Evolutionary conservation across 2,797 vertebrate genomes (phyloP), one percentile per base, ranked within the genome.

Genomic region (Galagoides demidoff): DNA sequence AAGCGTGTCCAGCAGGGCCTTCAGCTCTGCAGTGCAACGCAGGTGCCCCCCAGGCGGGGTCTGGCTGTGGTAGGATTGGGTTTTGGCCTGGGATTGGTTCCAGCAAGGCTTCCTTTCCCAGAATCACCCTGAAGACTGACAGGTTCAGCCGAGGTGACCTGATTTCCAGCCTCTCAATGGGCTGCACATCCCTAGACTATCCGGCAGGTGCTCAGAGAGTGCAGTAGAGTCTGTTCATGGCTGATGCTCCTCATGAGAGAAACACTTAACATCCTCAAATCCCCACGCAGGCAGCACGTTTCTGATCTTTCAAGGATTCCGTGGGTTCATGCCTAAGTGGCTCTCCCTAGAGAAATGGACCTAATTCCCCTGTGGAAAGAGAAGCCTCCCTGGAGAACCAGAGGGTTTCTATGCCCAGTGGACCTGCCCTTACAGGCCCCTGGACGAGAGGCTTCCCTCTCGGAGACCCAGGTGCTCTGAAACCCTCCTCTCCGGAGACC

Each of bases 1-100:
- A 52, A 87, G 85, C 64, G 71, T 63, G 89, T 59, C 79, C 20
- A 16, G 25, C 96, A 29, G 66, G 95, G 89, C 92, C 45, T 89
- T 78, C 64, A 31, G 57, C 94, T 95, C 95, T 74, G 74, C 43
- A 31, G 16, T 90, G 90, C 78, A 86, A 84, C 27, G 49, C 29
- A 79, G 88, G 81, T 86, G 66, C 70, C 49, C 49, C 13, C 49
- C 14, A 49, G 31, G 16, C 0, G 2, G n/a, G 64, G 31, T 66
- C 31, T 66, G 31, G 16, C 8, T 70, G 2, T 34, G 22, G 55
- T 63, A 59, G 37, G 20, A 37, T 29, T 83, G 37, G n/a, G 37
- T 73, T 61, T 94, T 76, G 55, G 52, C 25, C 55, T 83, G 19
- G n/a, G 74, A 43, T 84, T 17, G 90, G 92, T 77, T 79, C 68